Percentiles rank a stretch among this genome's conserved stretches.
phyloP scores from a whole-genome alignment of 2,113 vertebrate species.

The Calonectris borealis region DNA sequence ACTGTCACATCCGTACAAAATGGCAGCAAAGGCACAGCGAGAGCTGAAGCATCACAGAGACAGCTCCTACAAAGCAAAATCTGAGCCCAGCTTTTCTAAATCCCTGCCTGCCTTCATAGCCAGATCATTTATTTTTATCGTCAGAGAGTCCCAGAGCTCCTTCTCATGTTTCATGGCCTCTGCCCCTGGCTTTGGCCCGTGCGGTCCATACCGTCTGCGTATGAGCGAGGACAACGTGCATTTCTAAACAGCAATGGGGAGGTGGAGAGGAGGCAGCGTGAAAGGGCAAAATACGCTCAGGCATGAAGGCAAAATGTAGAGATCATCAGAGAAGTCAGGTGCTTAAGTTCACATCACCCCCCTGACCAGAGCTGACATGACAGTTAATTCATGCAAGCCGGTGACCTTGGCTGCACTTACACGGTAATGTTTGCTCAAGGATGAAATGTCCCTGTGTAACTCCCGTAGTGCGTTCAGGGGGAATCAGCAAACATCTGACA shows the following conservation, averaged over 20 bases:
- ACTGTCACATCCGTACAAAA: not conserved
- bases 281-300: not conserved
- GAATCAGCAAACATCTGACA: not conserved
- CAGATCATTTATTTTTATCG: not conserved
- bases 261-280: not conserved
- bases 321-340: not conserved
- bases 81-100: not conserved
- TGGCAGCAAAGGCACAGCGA: not conserved
- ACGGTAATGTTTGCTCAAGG: not conserved
- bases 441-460: not conserved
- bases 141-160: not conserved
- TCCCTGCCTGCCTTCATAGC: not conserved
- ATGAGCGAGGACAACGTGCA: fast-evolving
- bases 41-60: not conserved
- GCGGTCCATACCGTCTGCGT: fast-evolving
- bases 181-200: not conserved
- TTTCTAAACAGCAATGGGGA: not conserved
- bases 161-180: not conserved
- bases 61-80: not conserved
- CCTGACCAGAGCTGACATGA: not conserved
- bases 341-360: not conserved
- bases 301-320: not conserved
- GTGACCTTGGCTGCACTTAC: not conserved
- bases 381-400: not conserved
- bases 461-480: not conserved